A percentile compares a stretch with the other conserved stretches of the same genome.
These are phyloP conservation scores for Volucella inanis DNA, from an alignment of 2,888 invertebrate species.

Conservation along the genomic window DNA sequence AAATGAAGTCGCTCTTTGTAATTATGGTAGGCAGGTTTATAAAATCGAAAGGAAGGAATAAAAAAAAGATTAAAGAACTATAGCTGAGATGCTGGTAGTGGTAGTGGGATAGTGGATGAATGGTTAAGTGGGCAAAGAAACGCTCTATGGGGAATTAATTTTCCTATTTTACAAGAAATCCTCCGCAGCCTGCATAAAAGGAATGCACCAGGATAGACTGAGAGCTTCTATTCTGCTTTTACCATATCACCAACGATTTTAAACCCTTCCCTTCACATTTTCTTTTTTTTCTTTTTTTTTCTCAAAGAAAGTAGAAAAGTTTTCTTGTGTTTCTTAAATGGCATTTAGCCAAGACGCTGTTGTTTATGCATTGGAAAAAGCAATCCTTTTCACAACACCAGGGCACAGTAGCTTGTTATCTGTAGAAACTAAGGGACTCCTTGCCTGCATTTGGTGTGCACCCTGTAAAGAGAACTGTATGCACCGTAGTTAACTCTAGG, in stretches of 20 bases:
- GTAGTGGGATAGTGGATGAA: background rate
- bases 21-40: background rate
- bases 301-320: slow-evolving; percentile 51
- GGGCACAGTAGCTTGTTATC: background rate
- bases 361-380: slow-evolving; percentile 65
- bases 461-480: no score
- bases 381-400: slow-evolving; percentile 63
- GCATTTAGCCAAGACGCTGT: slow-evolving; percentile 74
- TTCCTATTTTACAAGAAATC: slow-evolving; percentile 65
- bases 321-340: slow-evolving; percentile 67
- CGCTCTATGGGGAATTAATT: slow-evolving; percentile 68
- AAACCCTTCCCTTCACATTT: background rate
- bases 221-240: slow-evolving; percentile 28
- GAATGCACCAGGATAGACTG: background rate
- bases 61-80: no score
- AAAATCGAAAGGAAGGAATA: slow-evolving; percentile 14
- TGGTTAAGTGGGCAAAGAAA: background rate
- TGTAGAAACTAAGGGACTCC: slow-evolving; percentile 29
- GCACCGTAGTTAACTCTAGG: no score
- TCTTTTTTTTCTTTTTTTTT: background rate
- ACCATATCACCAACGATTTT: background rate
- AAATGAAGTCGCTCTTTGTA: slow-evolving; percentile 43
- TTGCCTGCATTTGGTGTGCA: slow-evolving; percentile 35
- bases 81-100: no score
- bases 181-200: slow-evolving; percentile 35